Evolutionary conservation across 2,888 invertebrate species (phyloP).

Genomic region (Drosophila anomelani): DNA sequence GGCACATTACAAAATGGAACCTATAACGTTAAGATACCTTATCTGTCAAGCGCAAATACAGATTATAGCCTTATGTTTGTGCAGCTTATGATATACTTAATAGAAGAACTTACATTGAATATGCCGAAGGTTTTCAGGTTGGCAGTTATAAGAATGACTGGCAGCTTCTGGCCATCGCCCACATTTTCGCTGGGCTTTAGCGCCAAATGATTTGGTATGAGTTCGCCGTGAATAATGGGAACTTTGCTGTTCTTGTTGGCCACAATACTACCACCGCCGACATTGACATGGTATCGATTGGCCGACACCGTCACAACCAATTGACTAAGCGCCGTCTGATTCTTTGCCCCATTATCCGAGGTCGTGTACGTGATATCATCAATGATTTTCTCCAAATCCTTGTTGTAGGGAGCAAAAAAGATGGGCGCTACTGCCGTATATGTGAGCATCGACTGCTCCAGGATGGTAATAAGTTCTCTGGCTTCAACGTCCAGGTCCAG

Average conservation of each 20-base stretch:
- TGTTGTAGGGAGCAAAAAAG: slow-evolving; percentile 92
- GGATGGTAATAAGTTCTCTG: slow-evolving; percentile 90
- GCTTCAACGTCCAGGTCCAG: slow-evolving; percentile 88
- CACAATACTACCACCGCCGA: slow-evolving; percentile 89
- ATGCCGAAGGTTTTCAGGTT: slow-evolving; percentile 96
- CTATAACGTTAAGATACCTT: neutral
- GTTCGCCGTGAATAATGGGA: slow-evolving; percentile 93
- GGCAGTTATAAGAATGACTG: slow-evolving; percentile 95
- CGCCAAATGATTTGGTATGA: slow-evolving; percentile 85
- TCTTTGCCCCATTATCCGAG: slow-evolving; percentile 78
- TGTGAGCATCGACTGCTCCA: slow-evolving; percentile 93
- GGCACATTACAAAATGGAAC: neutral
- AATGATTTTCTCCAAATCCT: slow-evolving; percentile 90
- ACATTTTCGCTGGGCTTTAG: slow-evolving; percentile 81
- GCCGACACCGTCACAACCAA: slow-evolving; percentile 94
- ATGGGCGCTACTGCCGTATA: slow-evolving; percentile 94
- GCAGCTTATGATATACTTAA: neutral
- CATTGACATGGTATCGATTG: slow-evolving; percentile 96
- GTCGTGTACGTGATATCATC: slow-evolving; percentile 88
- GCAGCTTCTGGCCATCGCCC: slow-evolving; percentile 88
- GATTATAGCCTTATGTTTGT: neutral
- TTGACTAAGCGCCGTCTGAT: slow-evolving; percentile 92
- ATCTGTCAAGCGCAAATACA: slow-evolving; percentile 3
- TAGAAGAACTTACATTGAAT: slow-evolving; percentile 91
- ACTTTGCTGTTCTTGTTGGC: slow-evolving; percentile 92